These are phyloP conservation scores for Apodemia zela DNA, from an alignment of 2,888 invertebrate genomes.

Conservation along the genomic window DNA sequence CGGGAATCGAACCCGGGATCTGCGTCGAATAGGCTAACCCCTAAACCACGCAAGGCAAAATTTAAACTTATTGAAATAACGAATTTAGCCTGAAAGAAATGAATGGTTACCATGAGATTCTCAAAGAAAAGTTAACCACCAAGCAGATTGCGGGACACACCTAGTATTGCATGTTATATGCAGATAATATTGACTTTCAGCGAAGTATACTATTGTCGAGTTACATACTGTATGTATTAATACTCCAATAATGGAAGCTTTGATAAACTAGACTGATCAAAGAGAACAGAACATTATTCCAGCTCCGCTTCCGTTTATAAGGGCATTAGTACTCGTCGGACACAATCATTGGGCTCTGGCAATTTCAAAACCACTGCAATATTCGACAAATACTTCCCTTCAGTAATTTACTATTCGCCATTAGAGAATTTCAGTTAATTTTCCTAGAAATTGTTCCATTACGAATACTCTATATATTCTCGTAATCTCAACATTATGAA, in stretches of 20 bases:
- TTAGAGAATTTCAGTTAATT: constrained; percentile 9
- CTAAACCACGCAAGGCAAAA: no score
- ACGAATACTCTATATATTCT: not conserved
- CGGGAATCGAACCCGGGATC: no score
- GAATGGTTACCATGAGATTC: no score
- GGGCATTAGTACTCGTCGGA: constrained; percentile 15
- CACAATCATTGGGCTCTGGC: constrained; percentile 13
- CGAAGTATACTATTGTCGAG: not conserved
- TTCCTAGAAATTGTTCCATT: constrained; percentile 4
- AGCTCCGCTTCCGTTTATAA: constrained; percentile 9
- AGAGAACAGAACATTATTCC: constrained; percentile 10
- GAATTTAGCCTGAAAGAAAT: no score
- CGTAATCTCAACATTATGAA: not conserved
- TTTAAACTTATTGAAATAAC: no score
- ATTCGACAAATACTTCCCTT: constrained; percentile 2
- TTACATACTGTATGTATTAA: not conserved
- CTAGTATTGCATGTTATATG: no score
- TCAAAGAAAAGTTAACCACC: no score
- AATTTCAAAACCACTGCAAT: constrained; percentile 15
- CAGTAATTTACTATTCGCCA: not conserved
- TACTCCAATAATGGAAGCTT: not conserved
- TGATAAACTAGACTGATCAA: constrained; percentile 14
- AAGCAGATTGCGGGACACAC: no score
- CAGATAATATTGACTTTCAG: not conserved
- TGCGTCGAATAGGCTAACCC: no score